These are phyloP conservation scores for Lycocerus yunnanus DNA, from an alignment of 2,888 invertebrate genomes.

Conservation along the genomic window DNA sequence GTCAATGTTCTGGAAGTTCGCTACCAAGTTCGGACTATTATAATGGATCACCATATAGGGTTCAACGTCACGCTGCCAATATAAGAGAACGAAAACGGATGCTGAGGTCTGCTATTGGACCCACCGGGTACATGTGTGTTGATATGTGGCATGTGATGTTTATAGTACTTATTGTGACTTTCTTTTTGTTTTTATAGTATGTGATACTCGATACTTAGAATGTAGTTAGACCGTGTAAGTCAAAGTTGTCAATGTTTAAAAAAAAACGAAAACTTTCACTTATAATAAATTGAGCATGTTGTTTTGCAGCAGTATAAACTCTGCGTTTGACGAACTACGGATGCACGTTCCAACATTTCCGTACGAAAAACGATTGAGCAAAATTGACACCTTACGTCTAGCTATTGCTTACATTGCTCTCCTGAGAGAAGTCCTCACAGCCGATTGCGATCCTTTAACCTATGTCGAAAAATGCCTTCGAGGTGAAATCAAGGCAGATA, in stretches of 20 bases:
- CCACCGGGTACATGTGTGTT: conserved; percentile 72
- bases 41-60: conserved; percentile 79
- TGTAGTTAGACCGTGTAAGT: background rate
- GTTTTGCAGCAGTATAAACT: conserved; percentile 89
- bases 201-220: background rate
- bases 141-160: conserved; percentile 45
- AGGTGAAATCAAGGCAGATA: conserved; percentile 86
- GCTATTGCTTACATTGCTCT: conserved; percentile 98
- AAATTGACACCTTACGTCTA: conserved; percentile 95
- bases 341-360: conserved; percentile 99
- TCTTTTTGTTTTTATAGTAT: conserved; percentile 17
- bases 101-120: conserved; percentile 88
- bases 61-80: conserved; percentile 92
- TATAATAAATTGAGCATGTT: conserved; percentile 22
- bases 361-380: conserved; percentile 96
- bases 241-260: background rate
- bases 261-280: conserved; percentile 2
- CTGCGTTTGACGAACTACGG: conserved; percentile 97
- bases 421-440: conserved; percentile 84
- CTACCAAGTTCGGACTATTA: conserved; percentile 63
- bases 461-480: conserved; percentile 92
- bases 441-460: conserved; percentile 88
- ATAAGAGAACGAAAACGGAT: conserved; percentile 96
- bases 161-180: conserved; percentile 11
- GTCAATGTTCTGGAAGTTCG: conserved; percentile 43